Percentiles rank a stretch among this genome's conserved stretches.
phyloP scores from a whole-genome alignment of 2,888 invertebrate genomes.

The Drosophila anceps region DNA sequence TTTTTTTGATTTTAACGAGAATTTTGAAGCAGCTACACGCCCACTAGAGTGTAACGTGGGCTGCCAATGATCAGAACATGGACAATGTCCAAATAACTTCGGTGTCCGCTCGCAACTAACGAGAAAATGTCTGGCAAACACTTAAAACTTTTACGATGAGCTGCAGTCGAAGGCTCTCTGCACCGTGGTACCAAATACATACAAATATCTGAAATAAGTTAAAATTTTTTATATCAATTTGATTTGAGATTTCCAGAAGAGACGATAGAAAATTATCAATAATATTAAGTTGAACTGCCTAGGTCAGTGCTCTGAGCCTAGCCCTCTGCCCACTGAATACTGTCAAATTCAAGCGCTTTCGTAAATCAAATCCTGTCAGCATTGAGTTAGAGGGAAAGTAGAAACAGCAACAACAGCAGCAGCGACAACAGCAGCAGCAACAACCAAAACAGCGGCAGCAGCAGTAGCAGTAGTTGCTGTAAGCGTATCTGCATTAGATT shows the following conservation, averaged over 20 bases:
- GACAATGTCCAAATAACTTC: conserved; percentile 74
- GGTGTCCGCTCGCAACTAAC: conserved; percentile 67
- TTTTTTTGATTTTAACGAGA: conserved; percentile 69
- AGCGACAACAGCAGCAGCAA: background rate
- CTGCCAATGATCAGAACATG: conserved; percentile 51
- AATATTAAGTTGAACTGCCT: background rate
- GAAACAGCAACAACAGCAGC: background rate
- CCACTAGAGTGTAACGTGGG: background rate
- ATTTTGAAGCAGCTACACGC: conserved; percentile 56
- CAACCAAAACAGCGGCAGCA: background rate
- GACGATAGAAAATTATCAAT: background rate
- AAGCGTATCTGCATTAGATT: conserved; percentile 48
- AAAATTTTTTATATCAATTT: background rate
- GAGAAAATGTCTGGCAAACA: conserved; percentile 79
- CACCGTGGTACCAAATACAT: conserved; percentile 34
- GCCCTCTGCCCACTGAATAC: conserved; percentile 18
- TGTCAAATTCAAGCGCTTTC: background rate
- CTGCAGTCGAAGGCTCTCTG: conserved; percentile 45
- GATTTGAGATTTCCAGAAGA: too few relatives aligned
- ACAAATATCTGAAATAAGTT: background rate
- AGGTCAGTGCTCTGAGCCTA: conserved; percentile 26
- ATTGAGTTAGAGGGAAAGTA: background rate
- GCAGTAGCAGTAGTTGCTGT: conserved; percentile 3
- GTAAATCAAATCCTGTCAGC: conserved; percentile 43
- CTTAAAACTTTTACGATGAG: conserved; percentile 77